Evolutionary conservation across 2,888 invertebrate species (phyloP).

Genomic region (Conistra vaccinii): DNA sequence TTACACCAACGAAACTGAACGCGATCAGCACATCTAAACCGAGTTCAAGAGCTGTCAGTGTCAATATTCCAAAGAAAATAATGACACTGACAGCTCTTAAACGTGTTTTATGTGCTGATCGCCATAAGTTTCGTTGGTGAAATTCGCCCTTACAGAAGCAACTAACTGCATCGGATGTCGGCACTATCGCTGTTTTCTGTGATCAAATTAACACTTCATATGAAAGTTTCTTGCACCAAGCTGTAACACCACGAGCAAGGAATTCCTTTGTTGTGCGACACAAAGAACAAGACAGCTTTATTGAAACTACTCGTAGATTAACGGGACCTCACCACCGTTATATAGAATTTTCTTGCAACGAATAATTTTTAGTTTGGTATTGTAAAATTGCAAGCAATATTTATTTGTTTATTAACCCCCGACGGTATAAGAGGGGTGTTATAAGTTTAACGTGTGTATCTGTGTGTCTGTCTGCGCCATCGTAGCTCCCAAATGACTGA

Average conservation of each 20-base stretch:
- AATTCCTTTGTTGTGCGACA: conserved; percentile 67
- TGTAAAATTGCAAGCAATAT: background rate
- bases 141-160: too few species aligned
- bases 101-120: too few species aligned
- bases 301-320: conserved; percentile 65
- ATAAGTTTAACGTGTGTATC: too few species aligned
- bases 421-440: too few species aligned
- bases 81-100: too few species aligned
- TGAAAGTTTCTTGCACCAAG: conserved; percentile 51
- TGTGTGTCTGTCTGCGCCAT: too few species aligned
- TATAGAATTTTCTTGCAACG: conserved; percentile 29
- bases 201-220: conserved; percentile 66
- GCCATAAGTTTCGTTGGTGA: too few species aligned
- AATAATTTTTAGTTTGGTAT: background rate
- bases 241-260: conserved; percentile 44
- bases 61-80: too few species aligned
- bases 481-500: too few species aligned
- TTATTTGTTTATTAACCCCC: background rate
- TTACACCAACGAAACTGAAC: too few species aligned
- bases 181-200: conserved; percentile 26
- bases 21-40: too few species aligned
- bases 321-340: conserved; percentile 29
- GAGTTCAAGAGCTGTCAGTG: too few species aligned
- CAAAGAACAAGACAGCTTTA: conserved; percentile 68
- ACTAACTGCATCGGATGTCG: conserved; percentile 6